Evolutionary conservation across 2,113 vertebrate species (phyloP), one percentile per base, ranked within the genome.

Genomic region (Lepidothrix coronata): DNA sequence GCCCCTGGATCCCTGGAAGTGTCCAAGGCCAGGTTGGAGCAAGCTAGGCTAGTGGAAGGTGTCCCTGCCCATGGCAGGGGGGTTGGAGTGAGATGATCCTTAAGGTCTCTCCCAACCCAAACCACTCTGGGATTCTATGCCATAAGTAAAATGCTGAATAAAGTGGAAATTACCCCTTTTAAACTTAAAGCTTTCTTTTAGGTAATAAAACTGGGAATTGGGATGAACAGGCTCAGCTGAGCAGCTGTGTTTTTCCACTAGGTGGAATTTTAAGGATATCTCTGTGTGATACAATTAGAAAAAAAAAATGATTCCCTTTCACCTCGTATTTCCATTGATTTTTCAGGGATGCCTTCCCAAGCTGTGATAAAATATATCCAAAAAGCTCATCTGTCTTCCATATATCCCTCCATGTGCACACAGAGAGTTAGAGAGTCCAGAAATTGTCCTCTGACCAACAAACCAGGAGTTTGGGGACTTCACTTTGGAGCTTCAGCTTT

Each of bases 11-110:
- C 17, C 37, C 37, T 81, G 59, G 22, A 0, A 58, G 12, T 74
- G 22, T 16, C 18, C 31, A 2, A 44, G 43, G 52, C 14, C 37
- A 18, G 28, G 23, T 0, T 81, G 31, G 68, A 67, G 59, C 51
- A 51, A 0, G 37, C 52, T 39, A 52, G 33, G 52, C 8, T 0
- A 14, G 28, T 68, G 13, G 39, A 4, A 51, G 12, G 11, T 48
- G 51, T 80, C 43, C 43, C 49, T 78, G 48, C 19, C 33, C 4
- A 6, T 61, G 58, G 23, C 23, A 37, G 23, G 35, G 15, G 24
- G 35, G 8, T 22, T 61, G 27, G 46, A 23, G 65, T 31, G 21
- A 44, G 27, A 51, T 51, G 86, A 20, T 22, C 55, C 20, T 57
- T 57, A n/a, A 66, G 27, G 10, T 65, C 43, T 20, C 18, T n/a